Conservation (phyloP, 1,140 invertebrate species). For the Arion vulgaris region DNA sequence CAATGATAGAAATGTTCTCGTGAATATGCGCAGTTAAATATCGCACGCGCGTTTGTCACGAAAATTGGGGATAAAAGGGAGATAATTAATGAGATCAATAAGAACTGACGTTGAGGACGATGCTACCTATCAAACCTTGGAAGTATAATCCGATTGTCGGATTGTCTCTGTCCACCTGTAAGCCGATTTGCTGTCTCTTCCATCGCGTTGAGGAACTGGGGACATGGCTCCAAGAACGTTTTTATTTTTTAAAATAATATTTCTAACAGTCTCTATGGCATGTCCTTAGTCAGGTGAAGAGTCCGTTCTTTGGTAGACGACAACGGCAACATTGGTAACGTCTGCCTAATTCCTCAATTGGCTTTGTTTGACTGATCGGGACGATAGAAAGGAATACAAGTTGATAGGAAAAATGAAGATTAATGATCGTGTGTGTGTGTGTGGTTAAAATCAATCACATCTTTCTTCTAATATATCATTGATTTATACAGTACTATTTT, state of each 20-base stretch:
- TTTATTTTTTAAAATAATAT: background rate
- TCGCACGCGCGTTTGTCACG: constrained; percentile 8
- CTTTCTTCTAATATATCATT: no score
- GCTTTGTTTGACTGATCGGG: no score
- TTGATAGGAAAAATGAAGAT: no score
- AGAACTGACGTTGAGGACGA: background rate
- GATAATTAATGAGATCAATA: constrained; percentile 13
- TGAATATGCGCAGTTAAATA: background rate
- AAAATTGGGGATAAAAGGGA: constrained; percentile 12
- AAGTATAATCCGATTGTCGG: constrained; percentile 11
- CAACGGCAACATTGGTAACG: background rate
- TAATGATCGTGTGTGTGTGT: no score
- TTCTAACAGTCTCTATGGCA: background rate
- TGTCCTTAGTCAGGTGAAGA: background rate
- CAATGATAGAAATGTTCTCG: background rate
- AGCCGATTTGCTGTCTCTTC: background rate
- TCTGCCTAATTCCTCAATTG: background rate
- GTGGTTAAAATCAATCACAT: no score
- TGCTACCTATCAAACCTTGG: background rate
- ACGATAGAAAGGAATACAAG: no score
- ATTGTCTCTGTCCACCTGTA: background rate
- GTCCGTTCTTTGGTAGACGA: background rate
- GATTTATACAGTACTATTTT: no score
- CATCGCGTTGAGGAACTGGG: background rate
- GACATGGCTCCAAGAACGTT: background rate